Base-by-base conservation (phyloP, 2,113 vertebrate species). In the Pedionomus torquatus region DNA sequence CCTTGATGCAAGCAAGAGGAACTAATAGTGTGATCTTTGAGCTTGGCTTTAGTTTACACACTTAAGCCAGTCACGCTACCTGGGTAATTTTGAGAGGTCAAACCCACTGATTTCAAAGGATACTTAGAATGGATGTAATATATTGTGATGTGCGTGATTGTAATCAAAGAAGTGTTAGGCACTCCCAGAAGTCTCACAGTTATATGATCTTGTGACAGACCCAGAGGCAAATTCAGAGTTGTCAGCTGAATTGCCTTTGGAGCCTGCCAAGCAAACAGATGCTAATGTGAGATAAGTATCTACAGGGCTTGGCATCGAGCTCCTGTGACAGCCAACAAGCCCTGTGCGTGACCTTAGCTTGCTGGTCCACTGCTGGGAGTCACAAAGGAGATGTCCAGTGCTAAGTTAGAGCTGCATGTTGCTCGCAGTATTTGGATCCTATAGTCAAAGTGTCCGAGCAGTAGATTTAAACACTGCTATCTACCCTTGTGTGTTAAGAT, bases 181-280 rank as follows among this genome's bases (percentile, higher is more conserved):
- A 72, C 85, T 97, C 90, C 86, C 81, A 76, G 64, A 92, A 91
- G 96, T 95, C 89, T 43, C 75, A 80, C 74, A 64, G 83, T 96
- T 89, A 70, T 19, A 85, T 89, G 84, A 95, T 95, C 90, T 87
- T 85, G 49, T 92, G 90, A 83, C 95, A 95, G 60, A 97, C 89
- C 95, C 81, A 85, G 69, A 96, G 92, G 95, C 92, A 92, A 93
- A 96, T 91, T 85, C 69, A 19, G 93, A 93, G 33, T 65, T 95
- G 95, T 95, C 93, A 94, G 92, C 95, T 52, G 83, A 84, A 63
- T 58, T 91, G 89, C 80, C 70, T 95, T 96, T 90, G 83, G 85
- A 96, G 74, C 71, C 89, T 91, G 95, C 96, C 93, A 95, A 95
- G 81, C 92, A 91, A 87, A 54, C 95, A 95, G 93, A 96, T 96